A percentile compares a stretch with the other conserved stretches of the same genome.
Conservation (phyloP, 1,140 invertebrate genomes). For the Coboldia fuscipes region DNA sequence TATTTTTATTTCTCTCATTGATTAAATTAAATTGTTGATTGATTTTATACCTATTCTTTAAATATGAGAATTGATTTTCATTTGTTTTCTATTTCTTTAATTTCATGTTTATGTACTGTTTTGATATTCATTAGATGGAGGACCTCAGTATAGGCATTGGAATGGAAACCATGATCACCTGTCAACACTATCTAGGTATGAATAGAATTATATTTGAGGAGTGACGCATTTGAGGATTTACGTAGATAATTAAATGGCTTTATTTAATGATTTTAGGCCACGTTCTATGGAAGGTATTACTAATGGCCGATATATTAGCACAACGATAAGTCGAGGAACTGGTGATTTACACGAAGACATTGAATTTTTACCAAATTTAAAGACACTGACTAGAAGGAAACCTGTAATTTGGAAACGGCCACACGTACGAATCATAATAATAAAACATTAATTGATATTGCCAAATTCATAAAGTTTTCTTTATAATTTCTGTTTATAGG, state of each 20-base stretch:
- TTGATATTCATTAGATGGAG: neutral
- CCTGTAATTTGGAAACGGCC: conserved; percentile 3
- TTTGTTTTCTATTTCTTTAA: neutral
- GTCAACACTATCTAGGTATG: conserved; percentile 2
- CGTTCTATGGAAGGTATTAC: neutral
- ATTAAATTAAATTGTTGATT: neutral
- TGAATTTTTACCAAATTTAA: conserved; percentile 2
- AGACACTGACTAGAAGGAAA: conserved; percentile 2
- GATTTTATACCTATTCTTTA: neutral
- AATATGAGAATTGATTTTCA: neutral
- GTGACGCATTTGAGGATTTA: neutral
- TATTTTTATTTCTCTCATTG: too few species aligned
- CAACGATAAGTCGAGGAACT: neutral
- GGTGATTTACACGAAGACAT: conserved; percentile 4
- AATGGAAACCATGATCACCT: neutral
- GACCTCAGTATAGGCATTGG: neutral
- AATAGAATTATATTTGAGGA: neutral
- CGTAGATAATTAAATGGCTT: neutral
- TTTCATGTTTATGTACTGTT: too few species aligned
- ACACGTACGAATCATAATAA: conserved; percentile 1
- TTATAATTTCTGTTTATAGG: neutral
- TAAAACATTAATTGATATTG: neutral
- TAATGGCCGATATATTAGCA: neutral
- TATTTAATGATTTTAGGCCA: neutral
- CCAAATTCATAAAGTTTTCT: neutral